A percentile compares a stretch with the other conserved stretches of the same genome.
These are phyloP conservation scores for Pseudochromis fuscus DNA, from an alignment of 2,797 vertebrate genomes.

Conservation along the genomic window DNA sequence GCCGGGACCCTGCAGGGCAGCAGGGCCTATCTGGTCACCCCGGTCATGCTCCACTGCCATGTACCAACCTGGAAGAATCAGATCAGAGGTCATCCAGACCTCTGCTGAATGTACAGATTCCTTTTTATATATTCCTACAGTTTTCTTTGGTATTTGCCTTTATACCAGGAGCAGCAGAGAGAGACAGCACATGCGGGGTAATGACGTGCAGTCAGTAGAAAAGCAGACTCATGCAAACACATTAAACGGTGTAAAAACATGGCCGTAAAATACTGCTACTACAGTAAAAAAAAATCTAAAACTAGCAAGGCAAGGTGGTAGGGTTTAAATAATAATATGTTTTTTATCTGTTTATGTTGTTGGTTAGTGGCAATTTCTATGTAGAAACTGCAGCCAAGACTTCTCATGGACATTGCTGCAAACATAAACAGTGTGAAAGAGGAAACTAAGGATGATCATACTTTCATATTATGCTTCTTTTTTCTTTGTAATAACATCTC, in stretches of 20 bases:
- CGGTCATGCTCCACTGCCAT: constrained; percentile 71
- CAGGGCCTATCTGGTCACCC: constrained; percentile 73
- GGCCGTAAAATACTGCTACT: rapidly evolving
- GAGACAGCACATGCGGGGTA: not conserved
- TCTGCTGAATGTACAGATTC: not conserved
- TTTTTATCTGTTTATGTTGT: not conserved
- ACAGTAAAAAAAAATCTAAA: not conserved
- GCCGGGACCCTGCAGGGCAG: constrained; percentile 75
- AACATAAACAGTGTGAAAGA: constrained; percentile 25
- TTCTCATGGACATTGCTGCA: not conserved
- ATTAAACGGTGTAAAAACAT: not conserved
- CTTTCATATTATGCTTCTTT: constrained; percentile 26
- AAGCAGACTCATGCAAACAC: too few species aligned
- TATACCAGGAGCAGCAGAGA: too few species aligned
- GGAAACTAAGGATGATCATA: constrained; percentile 37
- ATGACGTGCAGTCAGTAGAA: too few species aligned
- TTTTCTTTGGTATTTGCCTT: too few species aligned
- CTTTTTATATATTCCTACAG: too few species aligned
- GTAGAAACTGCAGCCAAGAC: constrained; percentile 11
- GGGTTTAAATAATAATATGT: not conserved
- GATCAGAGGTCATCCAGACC: too few species aligned
- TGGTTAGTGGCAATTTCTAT: too few species aligned
- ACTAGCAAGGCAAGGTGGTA: not conserved
- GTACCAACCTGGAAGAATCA: constrained; percentile 80
- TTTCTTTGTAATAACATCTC: constrained; percentile 1